phyloP scores from a whole-genome alignment of 1,140 invertebrate species.

The Cylas formicarius region DNA sequence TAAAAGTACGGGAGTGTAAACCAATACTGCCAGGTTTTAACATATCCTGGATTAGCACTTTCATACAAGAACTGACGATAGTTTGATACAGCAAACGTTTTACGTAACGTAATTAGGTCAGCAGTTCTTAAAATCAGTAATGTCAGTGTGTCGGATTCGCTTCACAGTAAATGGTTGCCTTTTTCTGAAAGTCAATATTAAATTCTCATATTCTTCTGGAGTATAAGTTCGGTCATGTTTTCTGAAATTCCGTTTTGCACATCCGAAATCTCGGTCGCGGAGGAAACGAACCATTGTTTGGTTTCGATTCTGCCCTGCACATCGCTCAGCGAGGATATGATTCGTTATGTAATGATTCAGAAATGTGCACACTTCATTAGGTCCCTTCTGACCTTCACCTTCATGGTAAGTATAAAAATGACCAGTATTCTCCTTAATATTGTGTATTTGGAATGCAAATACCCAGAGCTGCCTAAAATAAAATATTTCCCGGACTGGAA shows the following conservation, averaged over 20 bases:
- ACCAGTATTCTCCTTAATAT: constrained; percentile 25
- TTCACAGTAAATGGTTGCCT: constrained; percentile 22
- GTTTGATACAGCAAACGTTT: constrained; percentile 19
- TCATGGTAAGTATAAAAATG: constrained; percentile 29
- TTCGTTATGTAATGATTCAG: constrained; percentile 3
- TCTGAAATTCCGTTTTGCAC: constrained; percentile 25
- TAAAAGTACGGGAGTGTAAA: constrained; percentile 3
- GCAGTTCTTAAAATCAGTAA: constrained; percentile 23
- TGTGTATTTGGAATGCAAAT: constrained; percentile 33
- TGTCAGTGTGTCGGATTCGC: constrained; percentile 18
- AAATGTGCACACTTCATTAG: constrained; percentile 16
- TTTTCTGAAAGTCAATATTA: constrained; percentile 22
- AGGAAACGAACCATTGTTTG: constrained; percentile 27
- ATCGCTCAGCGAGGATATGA: constrained; percentile 27
- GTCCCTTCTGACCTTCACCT: constrained; percentile 11
- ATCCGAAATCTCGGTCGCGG: constrained; percentile 33
- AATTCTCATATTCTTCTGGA: constrained; percentile 24
- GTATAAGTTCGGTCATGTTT: constrained; percentile 24
- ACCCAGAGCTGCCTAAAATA: constrained; percentile 34
- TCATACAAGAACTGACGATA: constrained; percentile 17
- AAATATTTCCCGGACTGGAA: constrained; percentile 15
- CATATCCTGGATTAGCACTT: constrained; percentile 12
- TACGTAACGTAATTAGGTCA: constrained; percentile 18
- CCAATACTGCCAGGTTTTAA: constrained; percentile 26
- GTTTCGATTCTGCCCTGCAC: constrained; percentile 32